Base-by-base conservation (phyloP, 2,888 invertebrate genomes). In the Ptycholaimellus sp. region DNA sequence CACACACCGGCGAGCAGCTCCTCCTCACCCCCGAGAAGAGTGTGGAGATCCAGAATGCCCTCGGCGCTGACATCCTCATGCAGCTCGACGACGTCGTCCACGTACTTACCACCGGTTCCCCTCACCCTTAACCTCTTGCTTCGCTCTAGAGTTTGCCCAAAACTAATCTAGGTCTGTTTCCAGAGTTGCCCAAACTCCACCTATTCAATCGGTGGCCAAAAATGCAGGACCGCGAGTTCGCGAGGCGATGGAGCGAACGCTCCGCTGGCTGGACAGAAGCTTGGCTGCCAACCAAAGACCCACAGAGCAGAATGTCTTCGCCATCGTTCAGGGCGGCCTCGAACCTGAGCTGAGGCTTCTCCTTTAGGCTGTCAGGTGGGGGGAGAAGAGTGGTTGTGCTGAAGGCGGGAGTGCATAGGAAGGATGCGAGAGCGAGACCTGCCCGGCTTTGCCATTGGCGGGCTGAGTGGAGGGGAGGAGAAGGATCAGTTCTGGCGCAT, bases 311-410 rank as follows among this genome's bases (percentile, higher is more conserved):
- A 85, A 74, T 59, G 70, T 96, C 48, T 96, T 96, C 59, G 90
- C 93, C 1, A 96, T 96, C 50, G 80, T 96, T 0, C 96, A 96
- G 64, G 96, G 93, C 4, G 80, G 85, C n/a, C 64, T 96, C 30
- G 71, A 81, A 60, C 58, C 69, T 39, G 70, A 76, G 37, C 64
- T 93, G 30, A 67, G 96, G 50, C 68, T n/a, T n/a, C n/a, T n/a
- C n/a, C n/a, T n/a, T n/a, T n/a, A n/a, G n/a, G n/a, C n/a, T n/a
- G n/a, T n/a, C n/a, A n/a, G n/a, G n/a, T n/a, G n/a, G n/a, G n/a
- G n/a, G n/a, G n/a, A n/a, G 17, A 30, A 9, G 30, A 30, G 30
- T n/a, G 6, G 9, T n/a, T 20, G 23, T 3, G 13, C 3, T n/a
- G 6, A 34, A 25, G 23, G 22, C 21, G 4, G 16, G 3, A 23